These are phyloP conservation scores for Cotesia typhae DNA, from an alignment of 1,140 invertebrate genomes.

Conservation along the genomic window DNA sequence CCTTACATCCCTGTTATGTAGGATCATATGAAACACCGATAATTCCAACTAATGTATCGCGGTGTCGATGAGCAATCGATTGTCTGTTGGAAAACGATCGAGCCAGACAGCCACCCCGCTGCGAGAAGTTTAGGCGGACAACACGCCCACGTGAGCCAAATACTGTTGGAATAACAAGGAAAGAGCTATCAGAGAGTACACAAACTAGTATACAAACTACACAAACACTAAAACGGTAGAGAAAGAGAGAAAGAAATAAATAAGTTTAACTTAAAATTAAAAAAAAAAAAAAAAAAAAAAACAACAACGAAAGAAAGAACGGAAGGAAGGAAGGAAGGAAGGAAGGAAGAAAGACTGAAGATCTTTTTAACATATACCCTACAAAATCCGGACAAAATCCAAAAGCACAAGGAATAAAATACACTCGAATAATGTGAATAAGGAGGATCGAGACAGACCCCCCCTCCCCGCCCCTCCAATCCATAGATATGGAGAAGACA, in stretches of 20 bases:
- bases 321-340: neutral
- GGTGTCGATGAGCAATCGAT: constrained; percentile 40
- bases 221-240: too few species aligned
- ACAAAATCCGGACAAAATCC: constrained; percentile 31
- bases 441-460: constrained; percentile 34
- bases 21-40: constrained; percentile 37
- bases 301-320: too few species aligned
- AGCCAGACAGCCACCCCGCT: constrained; percentile 49
- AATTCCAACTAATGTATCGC: constrained; percentile 49
- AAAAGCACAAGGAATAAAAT: constrained; percentile 40
- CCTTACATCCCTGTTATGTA: neutral
- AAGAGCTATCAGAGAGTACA: neutral
- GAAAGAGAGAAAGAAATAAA: too few species aligned
- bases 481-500: constrained; percentile 47
- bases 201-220: too few species aligned
- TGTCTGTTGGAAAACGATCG: constrained; percentile 37
- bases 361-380: constrained; percentile 46
- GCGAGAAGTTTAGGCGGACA: constrained; percentile 51
- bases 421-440: constrained; percentile 44
- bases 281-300: too few species aligned
- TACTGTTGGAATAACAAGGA: neutral
- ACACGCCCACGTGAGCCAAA: constrained; percentile 51
- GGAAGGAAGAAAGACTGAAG: constrained; percentile 41
- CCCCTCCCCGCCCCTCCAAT: neutral
- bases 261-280: too few species aligned